Conservation (phyloP, 1,140 invertebrate species). For the Trachymyrmex cornetzi region DNA sequence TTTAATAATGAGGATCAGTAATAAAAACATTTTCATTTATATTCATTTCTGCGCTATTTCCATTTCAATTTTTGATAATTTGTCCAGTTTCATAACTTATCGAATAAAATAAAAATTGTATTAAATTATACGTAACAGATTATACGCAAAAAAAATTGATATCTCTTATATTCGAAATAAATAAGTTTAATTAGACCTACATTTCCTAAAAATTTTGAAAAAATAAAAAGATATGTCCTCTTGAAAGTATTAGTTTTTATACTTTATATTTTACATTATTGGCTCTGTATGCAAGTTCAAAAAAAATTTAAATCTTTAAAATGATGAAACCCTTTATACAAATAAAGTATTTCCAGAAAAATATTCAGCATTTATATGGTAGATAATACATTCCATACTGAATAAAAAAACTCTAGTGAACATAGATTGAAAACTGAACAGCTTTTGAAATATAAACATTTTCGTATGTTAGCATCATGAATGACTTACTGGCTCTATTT, state of each 20-base stretch:
- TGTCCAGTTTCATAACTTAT: background rate
- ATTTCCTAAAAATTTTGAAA: background rate
- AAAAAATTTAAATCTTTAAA: background rate
- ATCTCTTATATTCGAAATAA: background rate
- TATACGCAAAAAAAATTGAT: background rate
- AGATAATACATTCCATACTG: too few relatives aligned
- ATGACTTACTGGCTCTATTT: too few relatives aligned
- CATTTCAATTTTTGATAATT: background rate
- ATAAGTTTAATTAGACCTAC: background rate
- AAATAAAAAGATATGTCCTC: background rate
- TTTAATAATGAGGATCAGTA: too few relatives aligned
- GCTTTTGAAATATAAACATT: too few relatives aligned
- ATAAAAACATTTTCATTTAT: background rate
- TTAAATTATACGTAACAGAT: background rate
- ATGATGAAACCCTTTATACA: background rate
- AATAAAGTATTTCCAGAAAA: too few relatives aligned
- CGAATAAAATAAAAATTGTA: background rate
- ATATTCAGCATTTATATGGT: too few relatives aligned
- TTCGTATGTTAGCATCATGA: too few relatives aligned
- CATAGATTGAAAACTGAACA: too few relatives aligned
- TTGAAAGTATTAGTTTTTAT: background rate
- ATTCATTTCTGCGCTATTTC: background rate
- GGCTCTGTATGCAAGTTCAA: background rate
- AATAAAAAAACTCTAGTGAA: too few relatives aligned
- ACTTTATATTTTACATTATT: background rate